A percentile compares a stretch with the other conserved stretches of the same genome.
Conservation (phyloP, 2,888 invertebrate genomes). For the Reticulitermes lucifugus region DNA sequence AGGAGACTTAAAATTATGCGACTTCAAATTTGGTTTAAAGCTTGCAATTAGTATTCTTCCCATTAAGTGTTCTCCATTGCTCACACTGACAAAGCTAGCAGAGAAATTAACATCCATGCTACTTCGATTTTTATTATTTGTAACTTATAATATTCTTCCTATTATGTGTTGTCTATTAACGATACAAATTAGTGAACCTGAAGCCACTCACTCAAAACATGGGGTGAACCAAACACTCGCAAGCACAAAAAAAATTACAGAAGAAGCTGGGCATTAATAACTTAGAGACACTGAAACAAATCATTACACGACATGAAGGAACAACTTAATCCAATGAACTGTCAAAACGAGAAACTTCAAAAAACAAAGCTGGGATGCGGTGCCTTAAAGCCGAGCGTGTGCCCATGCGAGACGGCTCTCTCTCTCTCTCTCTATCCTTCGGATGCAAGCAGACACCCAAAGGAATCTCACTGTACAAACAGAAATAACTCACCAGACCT, state of each 20-base stretch:
- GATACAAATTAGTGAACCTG: neutral
- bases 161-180: neutral
- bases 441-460: constrained; percentile 40
- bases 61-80: neutral
- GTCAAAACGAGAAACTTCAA: constrained; percentile 32
- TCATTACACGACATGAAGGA: neutral
- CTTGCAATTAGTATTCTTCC: neutral
- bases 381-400: constrained; percentile 30
- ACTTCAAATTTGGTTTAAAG: neutral
- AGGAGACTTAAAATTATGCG: neutral
- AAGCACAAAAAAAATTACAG: neutral
- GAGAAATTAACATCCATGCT: neutral
- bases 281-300: constrained; percentile 24
- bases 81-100: neutral
- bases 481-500: constrained; percentile 69
- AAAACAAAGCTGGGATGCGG: constrained; percentile 34
- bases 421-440: constrained; percentile 25
- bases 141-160: neutral
- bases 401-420: constrained; percentile 31
- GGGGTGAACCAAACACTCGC: constrained; percentile 4
- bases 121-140: neutral
- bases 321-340: constrained; percentile 24
- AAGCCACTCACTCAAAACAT: neutral
- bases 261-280: constrained; percentile 1
- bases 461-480: constrained; percentile 41